Conservation (phyloP, 2,113 vertebrate genomes). For the Maccullochella peelii region DNA sequence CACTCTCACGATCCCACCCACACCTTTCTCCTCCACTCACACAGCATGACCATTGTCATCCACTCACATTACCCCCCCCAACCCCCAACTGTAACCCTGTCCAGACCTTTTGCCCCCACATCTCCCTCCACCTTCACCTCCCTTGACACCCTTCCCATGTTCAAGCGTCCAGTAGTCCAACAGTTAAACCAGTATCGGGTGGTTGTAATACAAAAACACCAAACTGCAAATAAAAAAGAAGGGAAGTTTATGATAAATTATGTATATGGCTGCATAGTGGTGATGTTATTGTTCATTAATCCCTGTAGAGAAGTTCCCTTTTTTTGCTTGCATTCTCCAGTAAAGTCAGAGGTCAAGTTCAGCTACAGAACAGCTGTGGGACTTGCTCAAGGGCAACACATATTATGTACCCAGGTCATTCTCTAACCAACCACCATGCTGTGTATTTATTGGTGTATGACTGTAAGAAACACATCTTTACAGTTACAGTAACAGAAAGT, state of each 20-base stretch:
- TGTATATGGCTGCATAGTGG: neutral
- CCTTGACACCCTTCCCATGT: constrained; percentile 49
- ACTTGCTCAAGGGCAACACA: neutral
- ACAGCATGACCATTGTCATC: constrained; percentile 78
- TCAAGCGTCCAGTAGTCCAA: constrained; percentile 26
- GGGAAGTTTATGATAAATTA: neutral
- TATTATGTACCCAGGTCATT: neutral
- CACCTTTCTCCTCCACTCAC: constrained; percentile 60
- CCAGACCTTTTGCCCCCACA: constrained; percentile 52
- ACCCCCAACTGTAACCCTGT: constrained; percentile 47
- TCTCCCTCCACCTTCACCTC: constrained; percentile 33
- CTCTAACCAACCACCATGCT: neutral
- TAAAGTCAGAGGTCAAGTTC: constrained; percentile 38
- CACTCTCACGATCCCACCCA: constrained; percentile 50
- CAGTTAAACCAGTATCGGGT: neutral
- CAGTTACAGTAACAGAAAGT: too few species aligned
- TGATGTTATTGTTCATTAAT: neutral
- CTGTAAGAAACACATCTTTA: too few species aligned
- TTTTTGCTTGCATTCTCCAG: neutral
- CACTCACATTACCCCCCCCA: constrained; percentile 21
- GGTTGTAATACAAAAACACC: neutral
- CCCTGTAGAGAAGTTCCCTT: neutral
- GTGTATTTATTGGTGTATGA: neutral
- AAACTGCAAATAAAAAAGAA: neutral
- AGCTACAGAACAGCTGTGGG: neutral